Evolutionary conservation across 2,113 vertebrate species (phyloP).

Genomic region (Delphinapterus leucas): DNA sequence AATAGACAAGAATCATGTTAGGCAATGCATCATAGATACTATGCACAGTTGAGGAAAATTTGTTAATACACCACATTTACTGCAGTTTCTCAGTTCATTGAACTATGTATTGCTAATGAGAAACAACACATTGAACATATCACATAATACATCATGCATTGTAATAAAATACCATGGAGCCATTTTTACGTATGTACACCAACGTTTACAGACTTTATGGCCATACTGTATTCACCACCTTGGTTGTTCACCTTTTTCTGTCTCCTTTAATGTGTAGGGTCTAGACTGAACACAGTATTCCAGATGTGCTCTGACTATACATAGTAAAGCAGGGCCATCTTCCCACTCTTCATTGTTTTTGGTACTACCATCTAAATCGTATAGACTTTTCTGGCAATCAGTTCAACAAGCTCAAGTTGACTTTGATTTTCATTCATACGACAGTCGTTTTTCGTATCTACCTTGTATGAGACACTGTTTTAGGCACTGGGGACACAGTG

Average conservation of each 20-base stretch:
- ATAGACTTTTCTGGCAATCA: not conserved
- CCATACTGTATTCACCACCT: not conserved
- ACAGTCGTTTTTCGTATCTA: not conserved
- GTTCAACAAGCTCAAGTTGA: not conserved
- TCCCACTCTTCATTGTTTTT: not conserved
- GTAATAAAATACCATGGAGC: not conserved
- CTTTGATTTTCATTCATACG: not conserved
- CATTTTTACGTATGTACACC: not conserved
- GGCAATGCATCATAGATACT: not conserved
- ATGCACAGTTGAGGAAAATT: not conserved
- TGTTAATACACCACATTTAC: not conserved
- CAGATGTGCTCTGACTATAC: not conserved
- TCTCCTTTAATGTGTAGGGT: not conserved
- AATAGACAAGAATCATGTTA: not conserved
- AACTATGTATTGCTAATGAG: not conserved
- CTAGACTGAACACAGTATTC: not conserved
- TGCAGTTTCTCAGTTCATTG: not conserved
- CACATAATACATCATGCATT: not conserved
- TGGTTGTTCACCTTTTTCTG: not conserved
- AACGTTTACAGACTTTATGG: not conserved
- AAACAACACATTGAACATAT: not conserved
- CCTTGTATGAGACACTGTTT: not conserved
- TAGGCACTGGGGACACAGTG: not conserved
- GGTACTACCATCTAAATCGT: not conserved
- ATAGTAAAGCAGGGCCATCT: not conserved